A percentile compares a stretch with the other conserved stretches of the same genome.
Conservation (phyloP, 2,113 vertebrate genomes). For the Axis porcinus region DNA sequence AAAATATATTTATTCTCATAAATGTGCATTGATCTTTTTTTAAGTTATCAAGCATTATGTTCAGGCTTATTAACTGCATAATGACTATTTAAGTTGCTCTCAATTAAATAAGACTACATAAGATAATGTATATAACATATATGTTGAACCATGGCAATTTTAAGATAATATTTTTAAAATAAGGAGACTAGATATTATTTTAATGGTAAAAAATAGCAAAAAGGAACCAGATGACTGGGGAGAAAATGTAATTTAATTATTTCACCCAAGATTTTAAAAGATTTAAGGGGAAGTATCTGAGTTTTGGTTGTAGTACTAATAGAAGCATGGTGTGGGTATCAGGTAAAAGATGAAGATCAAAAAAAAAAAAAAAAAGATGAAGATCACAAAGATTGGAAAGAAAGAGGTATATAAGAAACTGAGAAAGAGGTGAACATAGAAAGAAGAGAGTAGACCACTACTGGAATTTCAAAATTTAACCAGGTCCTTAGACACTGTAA, state of each 20-base stretch:
- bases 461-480: background rate
- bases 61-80: background rate
- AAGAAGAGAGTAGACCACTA: background rate
- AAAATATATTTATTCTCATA: background rate
- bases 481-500: background rate
- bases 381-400: background rate
- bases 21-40: background rate
- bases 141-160: too few relatives aligned
- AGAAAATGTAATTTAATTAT: background rate
- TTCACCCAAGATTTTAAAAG: background rate
- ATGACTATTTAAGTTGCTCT: background rate
- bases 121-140: background rate
- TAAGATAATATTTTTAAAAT: too few relatives aligned
- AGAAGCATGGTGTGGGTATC: background rate
- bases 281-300: background rate
- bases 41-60: background rate
- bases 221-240: too few relatives aligned
- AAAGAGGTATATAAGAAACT: background rate
- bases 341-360: background rate
- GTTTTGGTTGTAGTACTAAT: background rate
- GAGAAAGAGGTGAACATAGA: background rate
- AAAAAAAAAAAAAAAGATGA: background rate
- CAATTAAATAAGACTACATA: background rate
- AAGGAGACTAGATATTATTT: too few relatives aligned
- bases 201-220: too few relatives aligned